Percentiles rank a stretch among this genome's conserved stretches.
These are phyloP conservation scores for Platysternon megacephalum DNA, from an alignment of 2,113 vertebrate genomes.

Conservation along the genomic window DNA sequence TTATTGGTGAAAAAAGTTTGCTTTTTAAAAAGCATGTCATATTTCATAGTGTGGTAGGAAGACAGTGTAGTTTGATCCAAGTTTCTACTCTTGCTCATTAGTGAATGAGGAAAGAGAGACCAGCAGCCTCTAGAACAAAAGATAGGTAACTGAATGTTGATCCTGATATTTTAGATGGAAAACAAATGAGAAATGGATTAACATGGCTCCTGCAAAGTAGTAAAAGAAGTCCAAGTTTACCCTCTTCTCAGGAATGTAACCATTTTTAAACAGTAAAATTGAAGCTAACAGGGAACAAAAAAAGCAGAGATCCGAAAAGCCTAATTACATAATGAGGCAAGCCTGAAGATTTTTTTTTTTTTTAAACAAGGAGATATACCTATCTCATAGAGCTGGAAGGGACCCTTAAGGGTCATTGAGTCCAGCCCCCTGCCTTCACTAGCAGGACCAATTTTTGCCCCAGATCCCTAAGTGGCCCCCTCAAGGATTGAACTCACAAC, in stretches of 20 bases:
- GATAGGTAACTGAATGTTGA: not conserved
- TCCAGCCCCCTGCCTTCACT: no score
- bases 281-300: not conserved
- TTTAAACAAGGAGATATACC: no score
- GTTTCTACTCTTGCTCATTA: not conserved
- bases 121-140: accelerated
- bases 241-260: not conserved
- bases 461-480: no score
- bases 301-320: not conserved
- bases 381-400: no score
- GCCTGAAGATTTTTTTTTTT: not conserved
- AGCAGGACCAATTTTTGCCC: no score
- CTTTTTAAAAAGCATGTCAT: not conserved
- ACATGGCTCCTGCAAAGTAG: accelerated
- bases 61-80: not conserved
- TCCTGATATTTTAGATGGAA: not conserved
- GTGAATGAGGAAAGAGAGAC: not conserved
- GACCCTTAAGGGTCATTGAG: no score
- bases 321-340: not conserved
- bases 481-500: no score
- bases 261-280: not conserved
- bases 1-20: not conserved
- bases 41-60: not conserved
- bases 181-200: not conserved
- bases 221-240: not conserved